Evolutionary conservation across 1,140 invertebrate species (phyloP).

Genomic region (Plectrocnemia conspersa): DNA sequence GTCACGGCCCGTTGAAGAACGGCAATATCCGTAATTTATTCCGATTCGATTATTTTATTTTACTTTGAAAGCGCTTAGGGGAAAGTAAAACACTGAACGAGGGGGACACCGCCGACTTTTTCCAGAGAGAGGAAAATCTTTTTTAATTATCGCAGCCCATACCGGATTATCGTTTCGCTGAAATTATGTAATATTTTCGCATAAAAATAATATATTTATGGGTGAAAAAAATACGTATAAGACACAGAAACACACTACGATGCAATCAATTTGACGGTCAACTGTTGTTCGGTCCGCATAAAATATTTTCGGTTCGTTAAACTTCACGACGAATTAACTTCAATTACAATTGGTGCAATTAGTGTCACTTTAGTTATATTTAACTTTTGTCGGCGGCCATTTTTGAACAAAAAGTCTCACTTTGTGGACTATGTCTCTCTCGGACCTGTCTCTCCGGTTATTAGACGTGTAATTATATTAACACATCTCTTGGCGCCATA

Average conservation of each 20-base stretch:
- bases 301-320: slow-evolving; percentile 20
- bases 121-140: slow-evolving; percentile 2
- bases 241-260: too few relatives aligned
- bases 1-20: slow-evolving; percentile 17
- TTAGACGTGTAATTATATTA: too few relatives aligned
- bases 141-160: too few relatives aligned
- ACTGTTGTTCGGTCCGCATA: slow-evolving; percentile 4
- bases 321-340: slow-evolving; percentile 23
- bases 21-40: slow-evolving; percentile 29
- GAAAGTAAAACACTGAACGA: slow-evolving; percentile 4
- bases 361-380: slow-evolving; percentile 19
- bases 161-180: too few relatives aligned
- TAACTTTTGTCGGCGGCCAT: slow-evolving; percentile 4
- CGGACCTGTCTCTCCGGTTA: too few relatives aligned
- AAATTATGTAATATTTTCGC: too few relatives aligned
- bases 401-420: too few relatives aligned
- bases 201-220: too few relatives aligned
- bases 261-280: slow-evolving; percentile 17
- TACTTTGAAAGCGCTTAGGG: slow-evolving; percentile 12
- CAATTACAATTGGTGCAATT: slow-evolving; percentile 21
- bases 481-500: too few relatives aligned
- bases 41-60: slow-evolving; percentile 30
- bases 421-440: too few relatives aligned
- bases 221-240: too few relatives aligned
- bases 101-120: not conserved